These are phyloP conservation scores for Drosophila hydei DNA, from an alignment of 1,140 invertebrate genomes.

Conservation along the genomic window DNA sequence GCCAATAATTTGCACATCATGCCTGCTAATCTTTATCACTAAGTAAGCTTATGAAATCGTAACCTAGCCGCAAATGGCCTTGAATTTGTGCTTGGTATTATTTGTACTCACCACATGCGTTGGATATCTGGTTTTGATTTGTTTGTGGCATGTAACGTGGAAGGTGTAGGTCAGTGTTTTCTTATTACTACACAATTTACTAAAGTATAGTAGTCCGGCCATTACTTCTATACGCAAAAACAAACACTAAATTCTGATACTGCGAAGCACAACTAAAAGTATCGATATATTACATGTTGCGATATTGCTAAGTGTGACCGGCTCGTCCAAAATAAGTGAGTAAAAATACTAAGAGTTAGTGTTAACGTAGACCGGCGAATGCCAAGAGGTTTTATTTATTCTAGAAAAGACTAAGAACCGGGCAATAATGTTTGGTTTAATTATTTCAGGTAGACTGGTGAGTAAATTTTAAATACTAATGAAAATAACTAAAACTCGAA, in stretches of 20 bases:
- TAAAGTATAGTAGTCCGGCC: constrained; percentile 68
- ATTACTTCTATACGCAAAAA: constrained; percentile 60
- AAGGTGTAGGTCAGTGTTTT: constrained; percentile 40
- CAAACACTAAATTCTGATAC: constrained; percentile 54
- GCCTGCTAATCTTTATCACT: constrained; percentile 30
- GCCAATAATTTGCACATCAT: constrained; percentile 4
- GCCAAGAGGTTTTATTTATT: constrained; percentile 37
- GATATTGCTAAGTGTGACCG: constrained; percentile 2
- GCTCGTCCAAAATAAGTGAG: not conserved
- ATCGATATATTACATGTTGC: constrained; percentile 24
- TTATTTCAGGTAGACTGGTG: constrained; percentile 89
- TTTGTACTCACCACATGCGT: constrained; percentile 61
- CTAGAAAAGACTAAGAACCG: constrained; percentile 51
- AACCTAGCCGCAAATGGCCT: constrained; percentile 66
- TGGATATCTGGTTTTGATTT: constrained; percentile 37
- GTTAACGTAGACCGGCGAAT: constrained; percentile 14
- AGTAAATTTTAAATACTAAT: constrained; percentile 54
- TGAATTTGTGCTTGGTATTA: constrained; percentile 32
- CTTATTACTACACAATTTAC: constrained; percentile 71
- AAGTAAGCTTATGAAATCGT: constrained; percentile 65
- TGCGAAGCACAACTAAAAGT: constrained; percentile 10
- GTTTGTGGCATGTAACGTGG: constrained; percentile 41
- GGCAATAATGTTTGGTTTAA: constrained; percentile 87
- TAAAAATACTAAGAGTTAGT: constrained; percentile 16
- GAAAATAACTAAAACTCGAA: not conserved